Evolutionary conservation across 2,113 vertebrate species (phyloP), one percentile per base, ranked within the genome.

Genomic region (Solea solea): DNA sequence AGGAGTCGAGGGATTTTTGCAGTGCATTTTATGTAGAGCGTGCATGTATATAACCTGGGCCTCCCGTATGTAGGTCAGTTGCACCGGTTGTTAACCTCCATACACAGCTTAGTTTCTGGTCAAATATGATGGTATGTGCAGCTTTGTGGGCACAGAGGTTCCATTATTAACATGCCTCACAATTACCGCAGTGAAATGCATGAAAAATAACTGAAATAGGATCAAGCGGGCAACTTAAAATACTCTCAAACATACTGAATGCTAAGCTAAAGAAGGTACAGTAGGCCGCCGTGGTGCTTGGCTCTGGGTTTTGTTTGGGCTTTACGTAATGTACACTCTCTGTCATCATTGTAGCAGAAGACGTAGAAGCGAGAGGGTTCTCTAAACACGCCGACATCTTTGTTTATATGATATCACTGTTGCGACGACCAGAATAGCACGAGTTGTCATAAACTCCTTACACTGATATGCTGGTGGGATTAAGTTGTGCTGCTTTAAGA

Each of bases 301-400:
- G 4, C 13, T 54, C 28, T 75, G 13, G 40, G 5, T 57, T 28
- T 28, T 61, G 39, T 61, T 69, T 64, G 8, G 28, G 21, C 12
- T 53, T 16, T 21, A 51, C 53, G 9, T 62, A 45, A 57, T 21
- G 11, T 8, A 58, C 41, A 39, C 13, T 39, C 48, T 69, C n/a
- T 64, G n/a, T 67, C 64, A 72, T 55, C 21, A 27, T 45, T 76
- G 41, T 52, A 1, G 46, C 50, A 42, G 34, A 64, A 50, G 34
- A 63, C 62, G 70, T 10, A 40, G 9, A 58, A 5, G 45, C 45
- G 25, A 16, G 59, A 67, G 41, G 34, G n/a, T 63, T 52, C 63
- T 72, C 12, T 25, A 78, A 80, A 69, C 50, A 73, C 27, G 40
- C 49, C 58, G 59, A 75, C 59, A 62, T 8, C 58, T 46, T 9